A percentile compares a stretch with the other conserved stretches of the same genome.
These are phyloP conservation scores for Typhlomys cinereus DNA, from an alignment of 2,113 vertebrate species.

Conservation along the genomic window DNA sequence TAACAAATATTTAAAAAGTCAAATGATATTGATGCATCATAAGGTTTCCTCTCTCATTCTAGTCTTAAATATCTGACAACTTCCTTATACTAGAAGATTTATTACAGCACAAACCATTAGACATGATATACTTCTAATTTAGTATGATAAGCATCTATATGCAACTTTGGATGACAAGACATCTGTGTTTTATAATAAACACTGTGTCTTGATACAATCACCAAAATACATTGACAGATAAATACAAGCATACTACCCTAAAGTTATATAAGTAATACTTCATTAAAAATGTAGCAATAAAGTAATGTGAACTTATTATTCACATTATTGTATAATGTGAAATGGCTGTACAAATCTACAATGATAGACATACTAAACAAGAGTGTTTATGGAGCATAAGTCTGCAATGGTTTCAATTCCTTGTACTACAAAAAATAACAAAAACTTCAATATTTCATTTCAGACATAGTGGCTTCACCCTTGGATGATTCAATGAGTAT, in stretches of 20 bases:
- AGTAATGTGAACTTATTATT: neutral
- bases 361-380: neutral
- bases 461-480: neutral
- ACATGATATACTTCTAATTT: neutral
- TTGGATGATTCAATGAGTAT: neutral
- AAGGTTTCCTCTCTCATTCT: neutral
- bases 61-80: neutral
- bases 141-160: neutral
- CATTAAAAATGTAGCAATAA: neutral
- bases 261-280: neutral
- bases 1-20: neutral
- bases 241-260: neutral
- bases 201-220: neutral
- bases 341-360: neutral
- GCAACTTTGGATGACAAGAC: neutral
- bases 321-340: too few relatives aligned
- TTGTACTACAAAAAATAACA: neutral
- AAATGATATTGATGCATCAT: too few relatives aligned
- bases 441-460: neutral
- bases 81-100: neutral
- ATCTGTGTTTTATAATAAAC: neutral
- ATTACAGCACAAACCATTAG: neutral
- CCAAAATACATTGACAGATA: conserved; percentile 13
- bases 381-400: neutral
- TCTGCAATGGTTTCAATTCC: neutral